These are phyloP conservation scores for Chaetodon trifasciatus DNA, from an alignment of 2,797 vertebrate genomes.

Conservation along the genomic window DNA sequence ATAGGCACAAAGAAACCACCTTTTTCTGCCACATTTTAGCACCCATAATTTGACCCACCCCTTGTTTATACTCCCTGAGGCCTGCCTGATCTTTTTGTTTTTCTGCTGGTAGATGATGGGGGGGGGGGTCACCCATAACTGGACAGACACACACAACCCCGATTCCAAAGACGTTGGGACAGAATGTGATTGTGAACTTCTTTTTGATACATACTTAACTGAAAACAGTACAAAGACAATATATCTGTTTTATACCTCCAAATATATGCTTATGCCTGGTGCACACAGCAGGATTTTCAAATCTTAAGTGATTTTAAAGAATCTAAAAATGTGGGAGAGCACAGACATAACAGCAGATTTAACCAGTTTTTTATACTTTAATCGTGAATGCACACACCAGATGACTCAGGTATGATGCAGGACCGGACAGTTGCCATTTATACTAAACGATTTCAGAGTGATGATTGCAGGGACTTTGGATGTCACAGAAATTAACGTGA, in stretches of 20 bases:
- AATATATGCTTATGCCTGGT: too few relatives aligned
- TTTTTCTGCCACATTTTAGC: constrained; percentile 76
- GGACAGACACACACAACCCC: constrained; percentile 33
- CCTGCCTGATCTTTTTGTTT: constrained; percentile 67
- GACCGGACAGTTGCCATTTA: not conserved
- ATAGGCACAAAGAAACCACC: constrained; percentile 73
- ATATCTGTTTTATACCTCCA: too few relatives aligned
- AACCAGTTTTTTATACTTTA: too few relatives aligned
- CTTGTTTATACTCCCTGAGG: constrained; percentile 72
- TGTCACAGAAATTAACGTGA: too few relatives aligned
- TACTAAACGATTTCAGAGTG: not conserved
- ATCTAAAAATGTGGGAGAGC: too few relatives aligned
- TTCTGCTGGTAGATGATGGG: constrained; percentile 69
- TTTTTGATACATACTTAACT: too few relatives aligned
- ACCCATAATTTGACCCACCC: constrained; percentile 80
- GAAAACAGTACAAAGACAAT: too few relatives aligned
- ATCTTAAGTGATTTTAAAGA: too few relatives aligned
- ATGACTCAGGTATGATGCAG: not conserved
- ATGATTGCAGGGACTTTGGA: not conserved
- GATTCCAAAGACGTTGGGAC: too few relatives aligned
- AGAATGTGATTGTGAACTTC: too few relatives aligned
- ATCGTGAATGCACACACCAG: not conserved
- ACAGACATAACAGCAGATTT: too few relatives aligned
- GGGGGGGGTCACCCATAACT: constrained; percentile 57
- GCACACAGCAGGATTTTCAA: too few relatives aligned